Evolutionary conservation across 2,888 invertebrate genomes (phyloP), one percentile per base, ranked within the genome.

Genomic region (Herminia tarsipennalis): DNA sequence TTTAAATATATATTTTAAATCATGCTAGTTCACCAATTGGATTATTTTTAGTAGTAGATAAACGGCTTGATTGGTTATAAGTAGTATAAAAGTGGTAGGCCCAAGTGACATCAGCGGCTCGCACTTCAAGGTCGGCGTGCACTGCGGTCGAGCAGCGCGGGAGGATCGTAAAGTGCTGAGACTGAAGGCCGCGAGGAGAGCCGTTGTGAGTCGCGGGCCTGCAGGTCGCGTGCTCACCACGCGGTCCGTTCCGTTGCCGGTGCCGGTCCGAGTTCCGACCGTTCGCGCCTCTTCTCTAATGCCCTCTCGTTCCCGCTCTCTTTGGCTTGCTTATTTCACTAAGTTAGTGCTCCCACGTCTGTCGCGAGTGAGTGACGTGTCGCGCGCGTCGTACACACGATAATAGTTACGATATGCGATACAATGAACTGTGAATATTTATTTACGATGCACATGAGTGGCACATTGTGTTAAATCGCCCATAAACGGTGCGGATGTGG

Each of bases 281-380:
- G 18, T 17, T 39, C 58, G 66, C 63, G 60, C 57, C 61, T 63
- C 58, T 63, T 61, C 70, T 70, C 62, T 69, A 70, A 60, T 72
- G 78, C 80, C 73, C 75, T 82, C 84, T 83, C 79, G 73, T 79
- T 83, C 77, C 76, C 84, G 58, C 82, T 77, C 79, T 76, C 73
- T 72, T 76, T 74, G 33, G 72, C 70, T 82, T 76, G 71, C 54
- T 62, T 76, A 77, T 74, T 79, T 66, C 66, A 70, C 76, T 78
- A 81, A 83, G 70, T 86, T 86, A 88, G 88, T 88, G 66, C 67
- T 78, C 63, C 75, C 57, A 77, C 81, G 76, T 62, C 76, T 56
- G 76, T 64, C 81, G 86, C 68, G 80, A 70, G 78, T 63, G 85
- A 62, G 65, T 71, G 78, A 77, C 86, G 86, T 71, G 79, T 74